phyloP scores from a whole-genome alignment of 2,113 vertebrate species.

The Mustela nigripes region DNA sequence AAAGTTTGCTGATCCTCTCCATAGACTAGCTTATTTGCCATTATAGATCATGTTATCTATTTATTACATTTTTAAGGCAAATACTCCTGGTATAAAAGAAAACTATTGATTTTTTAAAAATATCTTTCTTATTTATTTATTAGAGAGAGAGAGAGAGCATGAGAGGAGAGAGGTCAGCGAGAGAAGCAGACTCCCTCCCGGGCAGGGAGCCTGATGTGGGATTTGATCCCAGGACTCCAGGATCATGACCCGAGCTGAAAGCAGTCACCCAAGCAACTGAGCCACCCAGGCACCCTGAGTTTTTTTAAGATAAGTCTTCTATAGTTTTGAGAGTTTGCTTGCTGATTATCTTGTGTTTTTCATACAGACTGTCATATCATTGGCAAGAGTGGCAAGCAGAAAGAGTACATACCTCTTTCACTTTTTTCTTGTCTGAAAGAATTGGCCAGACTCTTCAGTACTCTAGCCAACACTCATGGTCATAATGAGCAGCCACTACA shows the following conservation, averaged over 20 bases:
- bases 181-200: no score
- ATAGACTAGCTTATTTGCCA: not conserved
- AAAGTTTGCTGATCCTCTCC: not conserved
- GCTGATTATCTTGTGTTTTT: not conserved
- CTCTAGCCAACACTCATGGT: not conserved
- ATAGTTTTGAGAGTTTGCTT: not conserved
- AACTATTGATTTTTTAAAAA: not conserved
- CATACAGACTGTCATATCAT: not conserved
- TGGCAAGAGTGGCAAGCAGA: not conserved
- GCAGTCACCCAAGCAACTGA: no score
- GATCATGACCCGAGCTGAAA: no score
- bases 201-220: no score
- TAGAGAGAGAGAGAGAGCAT: no score
- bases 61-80: not conserved
- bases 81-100: not conserved
- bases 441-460: not conserved
- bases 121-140: no score
- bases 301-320: not conserved
- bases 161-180: no score
- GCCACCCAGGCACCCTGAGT: not conserved
- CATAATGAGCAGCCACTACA: not conserved
- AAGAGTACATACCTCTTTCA: not conserved
- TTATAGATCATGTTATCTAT: not conserved
- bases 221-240: no score
- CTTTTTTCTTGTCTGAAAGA: conserved; percentile 8